A percentile compares a stretch with the other conserved stretches of the same genome.
Conservation (phyloP, 2,888 invertebrate genomes). For the Trachelus iudaicus region DNA sequence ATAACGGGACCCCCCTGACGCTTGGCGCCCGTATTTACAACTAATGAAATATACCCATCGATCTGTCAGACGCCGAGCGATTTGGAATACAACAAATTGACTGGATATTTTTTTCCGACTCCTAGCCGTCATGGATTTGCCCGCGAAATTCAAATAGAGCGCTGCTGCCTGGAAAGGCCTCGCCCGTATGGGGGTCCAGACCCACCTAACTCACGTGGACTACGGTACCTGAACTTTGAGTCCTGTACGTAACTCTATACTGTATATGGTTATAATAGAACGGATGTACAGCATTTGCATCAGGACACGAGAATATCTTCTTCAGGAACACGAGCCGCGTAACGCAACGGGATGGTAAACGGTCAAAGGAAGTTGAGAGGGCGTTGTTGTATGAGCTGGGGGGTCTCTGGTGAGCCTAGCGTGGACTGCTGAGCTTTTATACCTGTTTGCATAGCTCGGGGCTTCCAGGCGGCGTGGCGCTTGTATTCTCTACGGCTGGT, state of each 20-base stretch:
- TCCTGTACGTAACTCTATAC: background rate
- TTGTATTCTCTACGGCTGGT: background rate
- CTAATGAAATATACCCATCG: background rate
- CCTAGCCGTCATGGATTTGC: background rate
- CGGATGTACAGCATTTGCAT: background rate
- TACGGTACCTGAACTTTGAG: background rate
- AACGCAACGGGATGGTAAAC: conserved; percentile 13
- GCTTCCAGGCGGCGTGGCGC: background rate
- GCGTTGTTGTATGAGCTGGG: conserved; percentile 32
- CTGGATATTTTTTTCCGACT: background rate
- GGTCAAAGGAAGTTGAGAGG: conserved; percentile 35
- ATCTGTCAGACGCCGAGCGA: background rate
- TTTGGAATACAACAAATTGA: background rate
- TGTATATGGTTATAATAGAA: background rate
- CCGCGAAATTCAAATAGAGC: background rate
- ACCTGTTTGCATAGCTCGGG: conserved; percentile 10
- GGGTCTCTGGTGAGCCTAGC: conserved; percentile 24
- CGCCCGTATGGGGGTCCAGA: background rate
- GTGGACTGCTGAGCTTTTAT: conserved; percentile 9
- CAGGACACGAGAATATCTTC: background rate
- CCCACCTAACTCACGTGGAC: background rate
- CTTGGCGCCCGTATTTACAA: background rate
- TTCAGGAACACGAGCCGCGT: background rate
- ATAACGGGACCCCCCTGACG: background rate
- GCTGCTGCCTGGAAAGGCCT: background rate